These are phyloP conservation scores for Teleiodes luculella DNA, from an alignment of 2,888 invertebrate genomes.

Conservation along the genomic window DNA sequence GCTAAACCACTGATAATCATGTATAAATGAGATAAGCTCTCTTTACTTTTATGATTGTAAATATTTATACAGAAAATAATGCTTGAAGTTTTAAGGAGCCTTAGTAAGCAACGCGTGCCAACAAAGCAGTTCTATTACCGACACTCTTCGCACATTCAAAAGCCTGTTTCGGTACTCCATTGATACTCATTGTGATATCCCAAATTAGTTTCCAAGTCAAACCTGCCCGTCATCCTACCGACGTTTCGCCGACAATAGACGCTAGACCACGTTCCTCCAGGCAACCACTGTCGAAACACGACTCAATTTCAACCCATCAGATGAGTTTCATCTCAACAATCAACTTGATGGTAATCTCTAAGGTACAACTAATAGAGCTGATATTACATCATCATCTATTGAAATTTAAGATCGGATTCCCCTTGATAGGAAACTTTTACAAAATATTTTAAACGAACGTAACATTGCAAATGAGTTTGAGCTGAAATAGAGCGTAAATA, in stretches of 20 bases:
- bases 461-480: slow-evolving; percentile 40
- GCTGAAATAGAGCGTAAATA: slow-evolving; percentile 46
- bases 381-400: slow-evolving; percentile 49
- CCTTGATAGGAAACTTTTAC: slow-evolving; percentile 42
- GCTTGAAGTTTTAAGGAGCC: background rate
- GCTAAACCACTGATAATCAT: too few species aligned
- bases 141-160: slow-evolving; percentile 63
- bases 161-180: slow-evolving; percentile 70
- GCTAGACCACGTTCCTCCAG: slow-evolving; percentile 68
- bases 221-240: slow-evolving; percentile 70
- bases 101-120: slow-evolving; percentile 49
- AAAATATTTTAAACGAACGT: slow-evolving; percentile 47
- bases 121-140: slow-evolving; percentile 53
- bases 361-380: slow-evolving; percentile 52
- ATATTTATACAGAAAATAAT: too few species aligned
- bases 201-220: slow-evolving; percentile 76
- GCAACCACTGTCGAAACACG: slow-evolving; percentile 55
- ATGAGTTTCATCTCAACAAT: slow-evolving; percentile 37
- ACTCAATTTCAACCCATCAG: slow-evolving; percentile 51
- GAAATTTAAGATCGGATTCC: slow-evolving; percentile 47
- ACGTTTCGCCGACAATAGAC: slow-evolving; percentile 73
- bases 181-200: slow-evolving; percentile 73
- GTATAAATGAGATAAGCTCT: too few species aligned
- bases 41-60: too few species aligned
- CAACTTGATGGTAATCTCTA: slow-evolving; percentile 46